These are phyloP conservation scores for Lophotis ruficrista DNA, from an alignment of 2,113 vertebrate genomes.

Conservation along the genomic window DNA sequence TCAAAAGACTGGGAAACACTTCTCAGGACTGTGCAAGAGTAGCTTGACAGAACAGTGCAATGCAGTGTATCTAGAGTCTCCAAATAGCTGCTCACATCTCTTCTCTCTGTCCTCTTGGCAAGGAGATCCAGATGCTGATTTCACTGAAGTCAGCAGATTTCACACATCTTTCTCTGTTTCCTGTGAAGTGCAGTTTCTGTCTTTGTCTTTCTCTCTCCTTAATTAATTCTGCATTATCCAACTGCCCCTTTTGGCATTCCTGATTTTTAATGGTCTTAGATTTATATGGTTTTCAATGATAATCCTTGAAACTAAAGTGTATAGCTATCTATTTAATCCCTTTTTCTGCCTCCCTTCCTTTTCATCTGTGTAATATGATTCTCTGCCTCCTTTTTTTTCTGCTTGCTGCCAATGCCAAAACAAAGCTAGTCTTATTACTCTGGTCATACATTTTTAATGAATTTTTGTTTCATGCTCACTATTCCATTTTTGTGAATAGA, in stretches of 20 bases:
- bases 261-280: not conserved
- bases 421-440: constrained; percentile 49
- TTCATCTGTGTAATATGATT: constrained; percentile 35
- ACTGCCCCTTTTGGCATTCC: not conserved
- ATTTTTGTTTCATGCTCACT: not conserved
- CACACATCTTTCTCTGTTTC: not conserved
- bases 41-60: not conserved
- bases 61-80: not conserved
- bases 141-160: not conserved
- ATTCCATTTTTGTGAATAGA: constrained; percentile 44
- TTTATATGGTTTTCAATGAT: not conserved
- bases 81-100: not conserved
- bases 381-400: not conserved
- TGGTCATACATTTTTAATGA: constrained; percentile 64
- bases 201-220: not conserved
- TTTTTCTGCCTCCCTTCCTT: constrained; percentile 21
- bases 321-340: not conserved
- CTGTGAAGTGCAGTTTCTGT: not conserved
- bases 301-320: not conserved
- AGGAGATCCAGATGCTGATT: constrained; percentile 14
- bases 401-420: constrained; percentile 26
- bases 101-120: not conserved
- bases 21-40: not conserved
- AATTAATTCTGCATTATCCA: not conserved
- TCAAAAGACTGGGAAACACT: not conserved